Conservation (phyloP, 2,888 invertebrate genomes). For the Allolobophora icterica region DNA sequence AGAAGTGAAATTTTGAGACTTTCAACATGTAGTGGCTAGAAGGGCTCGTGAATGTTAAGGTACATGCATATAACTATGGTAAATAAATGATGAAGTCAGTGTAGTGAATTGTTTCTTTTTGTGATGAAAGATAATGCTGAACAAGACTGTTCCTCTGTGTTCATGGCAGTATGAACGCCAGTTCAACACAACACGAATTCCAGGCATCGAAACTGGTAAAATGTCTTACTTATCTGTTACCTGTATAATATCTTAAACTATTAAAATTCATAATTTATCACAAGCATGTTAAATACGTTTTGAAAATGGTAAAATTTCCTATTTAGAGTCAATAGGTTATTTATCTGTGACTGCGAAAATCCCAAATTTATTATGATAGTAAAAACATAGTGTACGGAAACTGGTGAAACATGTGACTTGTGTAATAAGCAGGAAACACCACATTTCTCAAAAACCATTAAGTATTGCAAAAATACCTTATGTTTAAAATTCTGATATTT, state of each 20-base stretch:
- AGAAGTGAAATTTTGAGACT: neutral
- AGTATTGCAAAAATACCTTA: too few relatives aligned
- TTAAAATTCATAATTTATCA: too few relatives aligned
- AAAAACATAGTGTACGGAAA: too few relatives aligned
- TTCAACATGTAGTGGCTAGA: too few relatives aligned
- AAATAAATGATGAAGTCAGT: neutral
- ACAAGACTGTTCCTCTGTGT: slow-evolving; percentile 89
- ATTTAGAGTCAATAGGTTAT: too few relatives aligned
- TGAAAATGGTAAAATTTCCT: slow-evolving; percentile 73
- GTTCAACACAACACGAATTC: slow-evolving; percentile 87
- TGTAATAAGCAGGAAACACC: too few relatives aligned
- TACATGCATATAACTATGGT: neutral
- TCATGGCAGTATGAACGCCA: slow-evolving; percentile 94
- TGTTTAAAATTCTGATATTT: too few relatives aligned
- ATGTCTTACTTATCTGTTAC: neutral
- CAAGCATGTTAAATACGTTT: too few relatives aligned
- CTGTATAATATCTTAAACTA: neutral
- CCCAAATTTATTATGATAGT: too few relatives aligned
- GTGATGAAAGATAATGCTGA: slow-evolving; percentile 71
- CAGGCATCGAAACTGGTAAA: slow-evolving; percentile 81
- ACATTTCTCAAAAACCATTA: too few relatives aligned
- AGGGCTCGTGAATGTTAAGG: too few relatives aligned
- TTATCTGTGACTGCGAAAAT: neutral
- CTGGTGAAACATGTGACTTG: too few relatives aligned
- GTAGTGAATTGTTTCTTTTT: neutral